Percentiles rank a stretch among this genome's conserved stretches.
Conservation (phyloP, 2,888 invertebrate species). For the Mesoligia furuncula region DNA sequence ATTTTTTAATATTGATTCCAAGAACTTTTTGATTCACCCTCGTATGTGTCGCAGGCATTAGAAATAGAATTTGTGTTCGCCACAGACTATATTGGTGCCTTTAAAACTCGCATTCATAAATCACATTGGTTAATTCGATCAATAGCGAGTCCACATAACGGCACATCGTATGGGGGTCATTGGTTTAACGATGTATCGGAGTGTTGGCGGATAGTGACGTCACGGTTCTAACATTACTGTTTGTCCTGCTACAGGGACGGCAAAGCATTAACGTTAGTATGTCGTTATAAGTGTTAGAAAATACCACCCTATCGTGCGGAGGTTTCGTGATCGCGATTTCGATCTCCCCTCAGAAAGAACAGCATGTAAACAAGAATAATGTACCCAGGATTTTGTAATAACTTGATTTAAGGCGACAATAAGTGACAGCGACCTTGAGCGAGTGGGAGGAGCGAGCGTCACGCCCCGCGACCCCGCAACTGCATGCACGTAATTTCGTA, state of each 20-base stretch:
- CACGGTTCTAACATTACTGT: constrained; percentile 27
- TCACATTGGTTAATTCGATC: constrained; percentile 47
- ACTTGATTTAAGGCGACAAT: no score
- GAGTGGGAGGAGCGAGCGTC: no score
- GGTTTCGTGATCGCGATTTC: constrained; percentile 1
- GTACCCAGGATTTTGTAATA: no score
- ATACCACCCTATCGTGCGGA: neutral
- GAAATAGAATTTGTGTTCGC: constrained; percentile 1
- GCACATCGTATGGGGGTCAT: constrained; percentile 52
- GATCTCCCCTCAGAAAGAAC: neutral
- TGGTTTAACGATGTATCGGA: constrained; percentile 43
- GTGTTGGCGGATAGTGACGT: constrained; percentile 37
- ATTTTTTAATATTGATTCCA: no score
- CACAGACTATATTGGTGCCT: neutral
- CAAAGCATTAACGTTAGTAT: constrained; percentile 1
- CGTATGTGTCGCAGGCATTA: neutral
- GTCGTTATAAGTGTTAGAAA: neutral
- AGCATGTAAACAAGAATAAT: no score
- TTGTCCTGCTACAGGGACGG: constrained; percentile 4
- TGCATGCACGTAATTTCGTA: no score
- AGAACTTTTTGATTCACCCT: no score
- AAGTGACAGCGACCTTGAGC: no score
- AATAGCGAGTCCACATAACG: constrained; percentile 56
- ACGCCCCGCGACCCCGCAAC: no score
- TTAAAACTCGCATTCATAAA: constrained; percentile 30